Base-by-base conservation (phyloP, 2,888 invertebrate genomes). In the Mythimna ferrago region DNA sequence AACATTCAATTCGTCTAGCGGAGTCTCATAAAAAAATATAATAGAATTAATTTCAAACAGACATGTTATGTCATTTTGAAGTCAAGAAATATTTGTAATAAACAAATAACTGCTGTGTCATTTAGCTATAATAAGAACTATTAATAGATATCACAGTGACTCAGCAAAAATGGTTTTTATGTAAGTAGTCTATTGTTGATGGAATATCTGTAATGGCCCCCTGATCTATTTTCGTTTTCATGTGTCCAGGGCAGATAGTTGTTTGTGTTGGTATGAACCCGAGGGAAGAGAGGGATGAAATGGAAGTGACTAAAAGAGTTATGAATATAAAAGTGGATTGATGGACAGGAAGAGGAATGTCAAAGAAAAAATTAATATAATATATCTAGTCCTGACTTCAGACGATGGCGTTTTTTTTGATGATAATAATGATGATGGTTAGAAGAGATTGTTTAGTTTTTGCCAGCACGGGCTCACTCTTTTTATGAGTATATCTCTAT, bases 1-100 rank as follows among this genome's bases (percentile, higher is more conserved):
- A 21, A 60, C 16, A 58, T 51, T 51, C n/a, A 51, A 53, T 64
- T 6, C n/a, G 75, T 71, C 84, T 76, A 63, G 48, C n/a, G 10
- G 2, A 48, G 4, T 56, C 54, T 62, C 6, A 54, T 48, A 69
- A 64, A 70, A 80, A 81, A 58, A 19, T 63, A 32, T 35, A 44
- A 38, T 44, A 16, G 0, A 58, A 60, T 66, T 57, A 48, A 66
- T 69, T 73, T 32, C 2, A 10, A 61, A 44, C 41, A 53, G 51
- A 57, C 11, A 66, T 60, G 54, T 61, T 32, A 66, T 58, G 14
- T 63, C 4, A 64, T 64, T 35, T 41, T 54, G 48, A 58, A 54
- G 54, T 65, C 14, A 41, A 78, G 7, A 60, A 11, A 38, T 54
- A 53, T 26, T 10, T n/a, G 6, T 6, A 14, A 48, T 48, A 19